Conservation (phyloP, 2,113 vertebrate genomes). For the Chunga burmeisteri region DNA sequence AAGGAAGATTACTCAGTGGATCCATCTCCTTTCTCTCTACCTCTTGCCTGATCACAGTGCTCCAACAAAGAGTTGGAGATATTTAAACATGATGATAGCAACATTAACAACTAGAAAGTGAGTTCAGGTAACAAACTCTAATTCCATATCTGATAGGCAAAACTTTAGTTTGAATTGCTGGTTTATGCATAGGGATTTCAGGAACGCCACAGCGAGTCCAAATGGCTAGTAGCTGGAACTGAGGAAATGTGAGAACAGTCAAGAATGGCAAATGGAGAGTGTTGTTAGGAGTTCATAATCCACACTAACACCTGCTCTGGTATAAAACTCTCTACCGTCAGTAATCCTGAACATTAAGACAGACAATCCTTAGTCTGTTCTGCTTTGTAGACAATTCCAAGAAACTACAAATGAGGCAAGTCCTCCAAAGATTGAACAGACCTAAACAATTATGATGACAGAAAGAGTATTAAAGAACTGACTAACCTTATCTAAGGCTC, state of each 20-base stretch:
- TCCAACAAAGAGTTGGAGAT: neutral
- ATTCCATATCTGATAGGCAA: neutral
- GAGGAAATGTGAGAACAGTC: neutral
- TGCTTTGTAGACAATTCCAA: neutral
- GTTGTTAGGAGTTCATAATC: neutral
- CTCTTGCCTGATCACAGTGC: neutral
- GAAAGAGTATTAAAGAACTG: neutral
- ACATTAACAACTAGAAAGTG: neutral
- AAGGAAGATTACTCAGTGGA: neutral
- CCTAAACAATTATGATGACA: neutral
- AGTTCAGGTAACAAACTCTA: neutral
- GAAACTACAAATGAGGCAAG: neutral
- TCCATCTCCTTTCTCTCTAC: neutral
- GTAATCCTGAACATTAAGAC: neutral
- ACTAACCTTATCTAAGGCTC: neutral
- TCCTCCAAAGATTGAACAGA: neutral
- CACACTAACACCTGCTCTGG: neutral
- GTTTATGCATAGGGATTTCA: neutral
- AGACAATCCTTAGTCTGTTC: neutral
- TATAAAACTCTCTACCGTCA: neutral
- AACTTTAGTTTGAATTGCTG: neutral
- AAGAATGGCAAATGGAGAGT: neutral
- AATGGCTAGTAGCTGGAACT: neutral
- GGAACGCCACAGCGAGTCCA: neutral
- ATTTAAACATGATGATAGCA: neutral